Evolutionary conservation across 2,888 invertebrate species (phyloP).

Genomic region (Crocallis elinguaria): DNA sequence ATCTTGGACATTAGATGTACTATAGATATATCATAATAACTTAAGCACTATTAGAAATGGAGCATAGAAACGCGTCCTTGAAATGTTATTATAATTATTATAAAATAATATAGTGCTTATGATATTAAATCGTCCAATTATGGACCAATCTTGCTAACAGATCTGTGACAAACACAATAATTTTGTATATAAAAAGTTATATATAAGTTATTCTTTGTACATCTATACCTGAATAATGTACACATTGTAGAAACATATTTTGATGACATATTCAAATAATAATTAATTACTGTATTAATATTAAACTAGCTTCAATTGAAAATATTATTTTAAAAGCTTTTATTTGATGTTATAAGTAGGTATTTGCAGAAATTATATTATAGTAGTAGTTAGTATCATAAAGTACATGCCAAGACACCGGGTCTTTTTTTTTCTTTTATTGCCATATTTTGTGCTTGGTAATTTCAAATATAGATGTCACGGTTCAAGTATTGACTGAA

Average conservation of each 20-base stretch:
- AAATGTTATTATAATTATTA: background rate
- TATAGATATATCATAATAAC: too few relatives aligned
- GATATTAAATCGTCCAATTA: constrained; percentile 44
- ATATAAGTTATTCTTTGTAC: constrained; percentile 47
- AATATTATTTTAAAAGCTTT: too few relatives aligned
- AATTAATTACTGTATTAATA: background rate
- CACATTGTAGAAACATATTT: constrained; percentile 42
- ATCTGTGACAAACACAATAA: constrained; percentile 83
- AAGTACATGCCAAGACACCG: too few relatives aligned
- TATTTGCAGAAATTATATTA: too few relatives aligned
- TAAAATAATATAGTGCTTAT: background rate
- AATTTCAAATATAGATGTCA: too few relatives aligned
- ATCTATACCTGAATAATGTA: constrained; percentile 57
- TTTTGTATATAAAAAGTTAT: constrained; percentile 65
- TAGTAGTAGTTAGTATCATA: too few relatives aligned
- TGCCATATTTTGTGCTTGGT: too few relatives aligned
- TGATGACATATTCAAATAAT: constrained; percentile 27
- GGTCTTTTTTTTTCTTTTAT: too few relatives aligned
- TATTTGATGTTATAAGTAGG: background rate
- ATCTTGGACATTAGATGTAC: too few relatives aligned
- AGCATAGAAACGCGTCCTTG: background rate
- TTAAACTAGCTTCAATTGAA: background rate
- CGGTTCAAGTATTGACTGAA: too few relatives aligned
- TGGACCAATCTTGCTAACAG: constrained; percentile 66
- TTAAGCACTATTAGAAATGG: background rate